A percentile compares a stretch with the other conserved stretches of the same genome.
These are phyloP conservation scores for Magallana angulata DNA, from an alignment of 1,140 invertebrate genomes.

Conservation along the genomic window DNA sequence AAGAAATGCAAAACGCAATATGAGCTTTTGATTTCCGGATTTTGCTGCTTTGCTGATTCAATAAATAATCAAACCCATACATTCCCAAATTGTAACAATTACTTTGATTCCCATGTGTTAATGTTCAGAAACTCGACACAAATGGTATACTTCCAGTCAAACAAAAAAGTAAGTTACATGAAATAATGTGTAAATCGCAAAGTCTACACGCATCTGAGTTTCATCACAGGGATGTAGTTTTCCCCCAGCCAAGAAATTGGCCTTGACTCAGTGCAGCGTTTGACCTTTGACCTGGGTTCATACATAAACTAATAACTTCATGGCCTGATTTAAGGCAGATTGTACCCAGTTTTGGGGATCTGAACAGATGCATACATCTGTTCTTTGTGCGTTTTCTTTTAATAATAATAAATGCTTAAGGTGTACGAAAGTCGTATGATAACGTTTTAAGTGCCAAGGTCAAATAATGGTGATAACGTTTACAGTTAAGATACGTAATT, in stretches of 20 bases:
- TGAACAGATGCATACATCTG: constrained; percentile 27
- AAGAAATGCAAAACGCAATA: not conserved
- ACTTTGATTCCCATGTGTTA: not conserved
- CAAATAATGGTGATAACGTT: too few species aligned
- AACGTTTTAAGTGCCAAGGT: too few species aligned
- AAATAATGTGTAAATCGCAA: not conserved
- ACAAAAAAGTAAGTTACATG: not conserved
- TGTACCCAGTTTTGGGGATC: not conserved
- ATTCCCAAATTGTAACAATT: not conserved
- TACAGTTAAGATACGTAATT: too few species aligned
- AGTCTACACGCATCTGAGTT: not conserved
- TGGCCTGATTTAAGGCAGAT: not conserved
- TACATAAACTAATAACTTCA: not conserved
- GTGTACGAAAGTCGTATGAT: too few species aligned
- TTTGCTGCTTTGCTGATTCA: too few species aligned
- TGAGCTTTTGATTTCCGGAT: not conserved
- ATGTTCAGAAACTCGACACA: not conserved
- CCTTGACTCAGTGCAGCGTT: constrained; percentile 11
- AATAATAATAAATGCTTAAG: too few species aligned
- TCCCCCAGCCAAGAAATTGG: not conserved
- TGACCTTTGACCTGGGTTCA: not conserved
- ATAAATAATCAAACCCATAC: not conserved
- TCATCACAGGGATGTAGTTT: not conserved
- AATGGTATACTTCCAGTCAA: not conserved
- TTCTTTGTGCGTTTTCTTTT: not conserved